Evolutionary conservation across 2,797 vertebrate species (phyloP).

Genomic region (Myotis myotis): DNA sequence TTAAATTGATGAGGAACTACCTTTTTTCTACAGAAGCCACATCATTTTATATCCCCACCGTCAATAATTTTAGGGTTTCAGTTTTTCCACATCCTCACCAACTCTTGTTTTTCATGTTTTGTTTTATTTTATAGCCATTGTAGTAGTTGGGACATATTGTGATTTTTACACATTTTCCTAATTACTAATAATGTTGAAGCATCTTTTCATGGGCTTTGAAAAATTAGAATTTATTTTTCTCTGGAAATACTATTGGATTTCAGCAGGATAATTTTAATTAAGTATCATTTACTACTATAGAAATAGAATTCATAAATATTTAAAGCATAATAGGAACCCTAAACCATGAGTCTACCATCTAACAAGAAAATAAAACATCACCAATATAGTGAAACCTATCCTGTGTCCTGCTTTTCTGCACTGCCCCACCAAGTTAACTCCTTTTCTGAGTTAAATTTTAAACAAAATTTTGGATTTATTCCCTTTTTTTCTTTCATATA

Average conservation of each 20-base stretch:
- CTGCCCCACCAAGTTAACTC: neutral
- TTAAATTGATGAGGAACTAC: conserved; percentile 10
- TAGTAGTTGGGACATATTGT: neutral
- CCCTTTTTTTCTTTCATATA: neutral
- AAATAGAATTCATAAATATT: neutral
- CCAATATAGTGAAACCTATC: neutral
- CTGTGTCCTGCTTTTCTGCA: neutral
- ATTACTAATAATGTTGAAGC: neutral
- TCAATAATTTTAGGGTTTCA: neutral
- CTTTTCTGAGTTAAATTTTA: too few species aligned
- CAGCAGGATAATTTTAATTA: neutral
- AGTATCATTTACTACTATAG: neutral
- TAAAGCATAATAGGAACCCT: neutral
- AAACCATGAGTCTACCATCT: neutral
- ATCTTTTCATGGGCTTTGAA: conserved; percentile 15
- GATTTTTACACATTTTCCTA: neutral
- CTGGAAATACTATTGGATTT: conserved; percentile 19
- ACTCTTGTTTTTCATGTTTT: neutral
- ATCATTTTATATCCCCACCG: neutral
- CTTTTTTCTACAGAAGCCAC: neutral
- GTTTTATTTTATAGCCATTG: neutral
- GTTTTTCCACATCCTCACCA: conserved; percentile 9
- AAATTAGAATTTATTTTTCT: conserved; percentile 17
- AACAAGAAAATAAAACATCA: conserved; percentile 36
- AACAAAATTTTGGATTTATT: conserved; percentile 35